phyloP scores from a whole-genome alignment of 2,113 vertebrate genomes.

The Ictalurus punctatus region DNA sequence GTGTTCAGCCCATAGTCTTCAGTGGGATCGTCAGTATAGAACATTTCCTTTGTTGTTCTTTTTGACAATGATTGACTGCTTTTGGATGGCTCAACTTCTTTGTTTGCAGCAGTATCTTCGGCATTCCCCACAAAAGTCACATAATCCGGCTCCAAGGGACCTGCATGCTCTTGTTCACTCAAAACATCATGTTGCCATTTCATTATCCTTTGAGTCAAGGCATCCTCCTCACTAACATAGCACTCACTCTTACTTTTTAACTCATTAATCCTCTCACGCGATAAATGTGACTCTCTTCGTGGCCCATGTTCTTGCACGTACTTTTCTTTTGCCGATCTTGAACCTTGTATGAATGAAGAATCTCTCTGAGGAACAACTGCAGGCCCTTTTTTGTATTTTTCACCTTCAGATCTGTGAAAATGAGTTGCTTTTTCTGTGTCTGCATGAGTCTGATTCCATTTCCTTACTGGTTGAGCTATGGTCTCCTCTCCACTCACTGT shows the following conservation, averaged over 20 bases:
- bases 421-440: constrained; percentile 36
- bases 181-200: constrained; percentile 76
- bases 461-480: constrained; percentile 35
- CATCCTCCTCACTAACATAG: constrained; percentile 72
- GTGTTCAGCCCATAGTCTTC: constrained; percentile 20
- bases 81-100: constrained; percentile 21
- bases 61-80: constrained; percentile 8
- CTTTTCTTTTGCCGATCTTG: constrained; percentile 59
- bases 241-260: constrained; percentile 66
- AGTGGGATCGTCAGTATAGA: constrained; percentile 27
- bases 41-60: constrained; percentile 45
- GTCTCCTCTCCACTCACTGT: constrained; percentile 70
- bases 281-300: constrained; percentile 68
- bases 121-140: constrained; percentile 29
- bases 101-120: constrained; percentile 15
- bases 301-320: constrained; percentile 42
- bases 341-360: constrained; percentile 39
- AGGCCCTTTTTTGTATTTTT: constrained; percentile 32
- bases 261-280: constrained; percentile 70
- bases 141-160: constrained; percentile 57
- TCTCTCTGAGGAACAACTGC: constrained; percentile 40
- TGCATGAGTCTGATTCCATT: constrained; percentile 34
- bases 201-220: constrained; percentile 72
- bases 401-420: constrained; percentile 47
- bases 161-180: constrained; percentile 65